Conservation (phyloP, 1,140 invertebrate species). For the Leptinotarsa lineolata region DNA sequence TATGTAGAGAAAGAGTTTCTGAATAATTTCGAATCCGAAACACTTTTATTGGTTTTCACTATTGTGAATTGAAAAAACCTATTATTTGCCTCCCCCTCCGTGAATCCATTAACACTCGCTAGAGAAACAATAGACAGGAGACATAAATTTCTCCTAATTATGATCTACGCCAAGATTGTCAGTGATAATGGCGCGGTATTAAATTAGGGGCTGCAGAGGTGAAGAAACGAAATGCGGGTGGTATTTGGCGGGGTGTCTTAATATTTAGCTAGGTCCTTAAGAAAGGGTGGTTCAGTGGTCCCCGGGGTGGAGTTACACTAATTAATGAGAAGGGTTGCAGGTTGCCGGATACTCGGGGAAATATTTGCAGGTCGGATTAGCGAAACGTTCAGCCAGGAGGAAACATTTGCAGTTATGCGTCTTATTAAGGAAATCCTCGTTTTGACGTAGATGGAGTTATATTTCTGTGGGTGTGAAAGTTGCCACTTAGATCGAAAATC, state of each 20-base stretch:
- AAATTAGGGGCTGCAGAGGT: slow-evolving; percentile 22
- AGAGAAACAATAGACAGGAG: not conserved
- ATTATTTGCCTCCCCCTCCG: too few relatives aligned
- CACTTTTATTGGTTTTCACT: too few relatives aligned
- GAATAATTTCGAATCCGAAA: too few relatives aligned
- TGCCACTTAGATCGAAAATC: too few relatives aligned
- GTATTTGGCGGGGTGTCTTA: slow-evolving; percentile 37
- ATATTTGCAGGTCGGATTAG: slow-evolving; percentile 44
- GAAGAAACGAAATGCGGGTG: slow-evolving; percentile 22
- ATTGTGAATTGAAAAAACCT: too few relatives aligned
- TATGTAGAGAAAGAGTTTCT: too few relatives aligned
- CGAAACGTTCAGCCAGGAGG: slow-evolving; percentile 15
- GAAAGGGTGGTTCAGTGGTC: slow-evolving; percentile 42
- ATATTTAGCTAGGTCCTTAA: slow-evolving; percentile 46
- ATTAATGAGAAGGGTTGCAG: slow-evolving; percentile 49
- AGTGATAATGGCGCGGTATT: slow-evolving; percentile 29
- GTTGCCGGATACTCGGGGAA: slow-evolving; percentile 44
- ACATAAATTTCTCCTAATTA: slow-evolving; percentile 20
- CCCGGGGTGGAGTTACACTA: slow-evolving; percentile 47
- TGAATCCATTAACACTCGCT: not conserved
- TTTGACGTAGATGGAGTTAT: not conserved
- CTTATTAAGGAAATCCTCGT: not conserved
- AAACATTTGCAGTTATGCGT: slow-evolving; percentile 20
- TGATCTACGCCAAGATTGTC: slow-evolving; percentile 21
- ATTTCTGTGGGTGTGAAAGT: too few relatives aligned